Conservation (phyloP, 2,888 invertebrate species). For the Poecilobothrus nobilitatus region DNA sequence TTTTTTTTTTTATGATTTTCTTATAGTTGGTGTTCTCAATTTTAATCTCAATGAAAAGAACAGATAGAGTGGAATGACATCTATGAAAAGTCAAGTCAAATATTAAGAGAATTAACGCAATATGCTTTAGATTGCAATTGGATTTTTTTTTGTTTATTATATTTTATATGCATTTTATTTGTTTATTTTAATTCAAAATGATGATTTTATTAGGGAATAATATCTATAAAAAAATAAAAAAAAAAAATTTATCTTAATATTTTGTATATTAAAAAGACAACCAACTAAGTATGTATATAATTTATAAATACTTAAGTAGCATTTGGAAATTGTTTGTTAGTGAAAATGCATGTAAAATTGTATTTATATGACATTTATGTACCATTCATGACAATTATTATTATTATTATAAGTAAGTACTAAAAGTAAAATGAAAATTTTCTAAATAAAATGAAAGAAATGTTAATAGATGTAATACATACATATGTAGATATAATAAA, state of each 20-base stretch:
- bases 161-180: neutral
- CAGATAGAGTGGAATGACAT: neutral
- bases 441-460: no score
- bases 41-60: no score
- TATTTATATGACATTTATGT: neutral
- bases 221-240: neutral
- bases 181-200: neutral
- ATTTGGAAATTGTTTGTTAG: no score
- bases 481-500: no score
- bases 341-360: neutral
- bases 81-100: neutral
- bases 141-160: no score
- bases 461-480: no score
- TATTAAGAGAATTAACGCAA: neutral
- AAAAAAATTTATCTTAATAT: no score
- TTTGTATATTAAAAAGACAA: no score
- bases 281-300: no score
- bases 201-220: neutral
- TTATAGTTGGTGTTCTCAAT: no score
- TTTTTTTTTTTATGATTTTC: neutral
- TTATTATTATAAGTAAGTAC: neutral
- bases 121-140: no score
- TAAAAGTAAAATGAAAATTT: neutral
- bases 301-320: no score
- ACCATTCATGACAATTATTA: neutral